Conservation (phyloP, 2,888 invertebrate species). For the Drosophila leonis region DNA sequence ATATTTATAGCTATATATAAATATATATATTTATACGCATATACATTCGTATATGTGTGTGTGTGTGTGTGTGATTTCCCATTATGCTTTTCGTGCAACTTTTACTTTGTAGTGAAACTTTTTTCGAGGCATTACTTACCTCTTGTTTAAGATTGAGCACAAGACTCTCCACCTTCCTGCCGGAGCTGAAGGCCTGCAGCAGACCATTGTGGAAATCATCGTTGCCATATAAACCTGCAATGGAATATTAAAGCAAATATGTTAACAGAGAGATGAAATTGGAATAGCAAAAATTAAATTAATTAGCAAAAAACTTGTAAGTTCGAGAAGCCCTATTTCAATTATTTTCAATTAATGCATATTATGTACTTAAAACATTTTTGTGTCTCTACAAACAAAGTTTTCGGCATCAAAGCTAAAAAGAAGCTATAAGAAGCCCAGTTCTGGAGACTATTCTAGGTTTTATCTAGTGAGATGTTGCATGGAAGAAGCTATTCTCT, state of each 20-base stretch:
- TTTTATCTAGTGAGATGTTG: background rate
- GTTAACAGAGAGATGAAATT: background rate
- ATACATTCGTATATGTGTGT: background rate
- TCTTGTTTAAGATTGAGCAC: conserved; percentile 93
- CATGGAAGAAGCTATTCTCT: background rate
- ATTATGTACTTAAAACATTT: background rate
- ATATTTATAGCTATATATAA: background rate
- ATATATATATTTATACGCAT: background rate
- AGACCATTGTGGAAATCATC: conserved; percentile 97
- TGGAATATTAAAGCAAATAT: background rate
- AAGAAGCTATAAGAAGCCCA: background rate
- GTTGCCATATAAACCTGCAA: conserved; percentile 93
- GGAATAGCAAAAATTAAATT: background rate
- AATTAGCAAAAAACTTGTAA: background rate
- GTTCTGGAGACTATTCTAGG: background rate
- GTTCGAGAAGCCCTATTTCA: background rate
- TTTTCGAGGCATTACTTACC: conserved; percentile 86
- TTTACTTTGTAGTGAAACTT: conserved; percentile 7
- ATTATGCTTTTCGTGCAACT: conserved; percentile 1
- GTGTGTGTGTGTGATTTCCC: background rate
- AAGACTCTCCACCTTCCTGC: conserved; percentile 92
- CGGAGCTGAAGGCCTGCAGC: conserved; percentile 92
- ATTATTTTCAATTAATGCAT: background rate
- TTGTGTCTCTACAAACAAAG: background rate
- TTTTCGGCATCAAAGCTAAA: background rate